phyloP scores from a whole-genome alignment of 1,140 invertebrate genomes.

The Formica exsecta region DNA sequence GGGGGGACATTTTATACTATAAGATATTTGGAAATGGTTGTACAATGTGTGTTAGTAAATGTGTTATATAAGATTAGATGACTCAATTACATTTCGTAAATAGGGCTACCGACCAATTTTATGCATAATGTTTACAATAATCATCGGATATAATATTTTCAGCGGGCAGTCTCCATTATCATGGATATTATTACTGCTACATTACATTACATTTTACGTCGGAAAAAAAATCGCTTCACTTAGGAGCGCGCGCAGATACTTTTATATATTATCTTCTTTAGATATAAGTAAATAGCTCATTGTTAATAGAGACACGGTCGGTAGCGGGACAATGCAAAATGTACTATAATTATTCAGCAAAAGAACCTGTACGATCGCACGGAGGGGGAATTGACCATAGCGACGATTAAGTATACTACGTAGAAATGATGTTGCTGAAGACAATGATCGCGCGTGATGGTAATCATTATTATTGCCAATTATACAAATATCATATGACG shows the following conservation, averaged over 20 bases:
- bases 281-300: slow-evolving; percentile 10
- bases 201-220: slow-evolving; percentile 14
- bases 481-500: slow-evolving; percentile 64
- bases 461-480: slow-evolving; percentile 70
- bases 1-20: slow-evolving; percentile 77
- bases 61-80: slow-evolving; percentile 52
- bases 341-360: slow-evolving; percentile 33
- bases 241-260: neutral
- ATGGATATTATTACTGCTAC: slow-evolving; percentile 2
- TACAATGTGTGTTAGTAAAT: slow-evolving; percentile 67
- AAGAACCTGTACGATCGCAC: slow-evolving; percentile 23
- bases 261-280: slow-evolving; percentile 6
- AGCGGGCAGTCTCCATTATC: neutral
- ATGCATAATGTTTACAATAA: slow-evolving; percentile 17
- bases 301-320: slow-evolving; percentile 54
- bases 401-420: slow-evolving; percentile 37
- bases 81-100: slow-evolving; percentile 46
- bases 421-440: slow-evolving; percentile 71
- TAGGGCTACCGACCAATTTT: slow-evolving; percentile 42
- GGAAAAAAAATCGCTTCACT: neutral
- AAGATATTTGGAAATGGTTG: slow-evolving; percentile 69
- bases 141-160: slow-evolving; percentile 34
- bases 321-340: slow-evolving; percentile 45
- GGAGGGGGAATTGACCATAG: slow-evolving; percentile 36
- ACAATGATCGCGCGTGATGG: slow-evolving; percentile 68